phyloP scores from a whole-genome alignment of 2,888 invertebrate species.

The Dichetophora obliterata region DNA sequence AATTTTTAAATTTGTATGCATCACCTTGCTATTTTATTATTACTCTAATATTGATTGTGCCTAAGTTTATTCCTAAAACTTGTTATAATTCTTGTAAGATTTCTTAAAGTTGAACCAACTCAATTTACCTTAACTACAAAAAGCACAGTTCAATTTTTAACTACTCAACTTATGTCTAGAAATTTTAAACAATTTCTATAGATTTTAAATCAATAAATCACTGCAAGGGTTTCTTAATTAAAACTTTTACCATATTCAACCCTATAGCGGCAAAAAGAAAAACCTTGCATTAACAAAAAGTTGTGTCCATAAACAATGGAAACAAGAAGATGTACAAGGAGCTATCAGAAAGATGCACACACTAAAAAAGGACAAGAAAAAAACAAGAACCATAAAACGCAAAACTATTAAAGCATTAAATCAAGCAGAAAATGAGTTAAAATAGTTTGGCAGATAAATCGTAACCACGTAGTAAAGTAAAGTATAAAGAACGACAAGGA shows the following conservation, averaged over 20 bases:
- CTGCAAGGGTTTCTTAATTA: slow-evolving; percentile 68
- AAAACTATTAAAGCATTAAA: slow-evolving; percentile 67
- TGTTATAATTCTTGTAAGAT: too few relatives aligned
- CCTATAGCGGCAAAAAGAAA: slow-evolving; percentile 48
- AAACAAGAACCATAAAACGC: slow-evolving; percentile 24
- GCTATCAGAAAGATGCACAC: slow-evolving; percentile 37
- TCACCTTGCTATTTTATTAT: too few relatives aligned
- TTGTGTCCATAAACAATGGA: slow-evolving; percentile 46
- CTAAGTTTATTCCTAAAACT: too few relatives aligned
- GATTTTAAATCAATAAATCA: slow-evolving; percentile 65
- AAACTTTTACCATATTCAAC: slow-evolving; percentile 56
- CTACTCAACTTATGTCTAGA: background rate
- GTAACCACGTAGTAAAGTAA: slow-evolving; percentile 6
- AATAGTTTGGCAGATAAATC: slow-evolving; percentile 58
- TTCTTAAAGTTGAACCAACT: too few relatives aligned
- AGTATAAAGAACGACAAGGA: slow-evolving; percentile 13
- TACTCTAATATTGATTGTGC: too few relatives aligned
- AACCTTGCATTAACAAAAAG: slow-evolving; percentile 45
- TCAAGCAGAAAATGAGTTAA: slow-evolving; percentile 67
- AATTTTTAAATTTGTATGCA: too few relatives aligned
- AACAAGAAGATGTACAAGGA: slow-evolving; percentile 53
- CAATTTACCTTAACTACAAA: background rate
- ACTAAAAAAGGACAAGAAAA: slow-evolving; percentile 49
- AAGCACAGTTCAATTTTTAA: background rate
- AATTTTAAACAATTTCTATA: slow-evolving; percentile 15